Percentiles rank a stretch among this genome's conserved stretches.
phyloP scores from a whole-genome alignment of 2,797 vertebrate genomes.

The Numenius phaeopus region DNA sequence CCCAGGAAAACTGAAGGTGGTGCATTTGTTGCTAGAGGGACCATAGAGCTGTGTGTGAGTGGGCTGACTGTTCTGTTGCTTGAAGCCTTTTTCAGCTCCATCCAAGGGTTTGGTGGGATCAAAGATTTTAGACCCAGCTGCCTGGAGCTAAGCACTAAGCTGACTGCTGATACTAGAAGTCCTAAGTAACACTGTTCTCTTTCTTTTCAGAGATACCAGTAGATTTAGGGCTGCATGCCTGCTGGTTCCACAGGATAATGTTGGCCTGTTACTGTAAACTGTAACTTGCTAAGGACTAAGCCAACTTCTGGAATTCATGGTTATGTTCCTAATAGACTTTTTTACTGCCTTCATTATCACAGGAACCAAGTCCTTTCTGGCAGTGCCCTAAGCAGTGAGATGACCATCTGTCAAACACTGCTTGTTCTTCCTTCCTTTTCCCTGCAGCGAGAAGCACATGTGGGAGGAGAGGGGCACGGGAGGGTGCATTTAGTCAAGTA shows the following conservation, averaged over 20 bases:
- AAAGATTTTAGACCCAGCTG: not conserved
- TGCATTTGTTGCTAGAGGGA: not conserved
- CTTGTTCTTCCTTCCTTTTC: slow-evolving; percentile 13
- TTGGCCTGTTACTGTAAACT: slow-evolving; percentile 5
- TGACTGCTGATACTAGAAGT: not conserved
- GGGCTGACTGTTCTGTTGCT: not conserved
- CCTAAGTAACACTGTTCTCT: not conserved
- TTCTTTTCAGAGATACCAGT: not conserved
- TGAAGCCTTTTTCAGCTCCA: not conserved
- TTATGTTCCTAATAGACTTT: not conserved
- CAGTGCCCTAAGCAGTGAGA: slow-evolving; percentile 13
- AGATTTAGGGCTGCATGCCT: not conserved
- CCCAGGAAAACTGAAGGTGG: not conserved
- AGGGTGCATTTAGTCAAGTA: slow-evolving; percentile 19
- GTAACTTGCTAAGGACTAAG: not conserved
- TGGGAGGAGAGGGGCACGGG: not conserved
- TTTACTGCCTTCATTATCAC: slow-evolving; percentile 37
- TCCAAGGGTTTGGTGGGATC: not conserved
- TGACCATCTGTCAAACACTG: slow-evolving; percentile 22
- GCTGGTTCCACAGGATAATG: not conserved
- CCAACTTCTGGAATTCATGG: not conserved
- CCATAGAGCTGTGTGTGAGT: not conserved
- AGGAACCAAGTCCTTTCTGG: slow-evolving; percentile 23
- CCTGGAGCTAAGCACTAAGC: not conserved
- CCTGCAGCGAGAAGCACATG: not conserved